Conservation (phyloP, 92 coral and sea anemone genomes). For the Paramuricea clavata region DNA sequence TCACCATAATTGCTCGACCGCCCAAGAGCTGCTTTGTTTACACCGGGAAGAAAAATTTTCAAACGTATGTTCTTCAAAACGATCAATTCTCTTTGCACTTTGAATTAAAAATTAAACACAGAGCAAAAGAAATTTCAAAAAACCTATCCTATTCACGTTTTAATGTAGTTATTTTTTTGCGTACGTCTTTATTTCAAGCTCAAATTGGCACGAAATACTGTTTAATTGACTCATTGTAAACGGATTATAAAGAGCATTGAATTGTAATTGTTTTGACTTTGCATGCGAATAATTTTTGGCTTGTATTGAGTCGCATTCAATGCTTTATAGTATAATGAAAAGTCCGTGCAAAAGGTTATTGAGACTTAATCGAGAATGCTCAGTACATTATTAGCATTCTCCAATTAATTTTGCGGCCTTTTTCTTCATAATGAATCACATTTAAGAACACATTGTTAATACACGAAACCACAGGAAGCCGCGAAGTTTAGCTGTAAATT, state of each 20-base stretch:
- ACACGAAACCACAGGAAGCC: conserved; percentile 24
- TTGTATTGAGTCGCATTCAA: conserved; percentile 1
- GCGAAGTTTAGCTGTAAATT: conserved; percentile 3
- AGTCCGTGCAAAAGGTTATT: not conserved
- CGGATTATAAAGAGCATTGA: not conserved
- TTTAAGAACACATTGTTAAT: not conserved
- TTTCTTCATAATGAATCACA: not conserved
- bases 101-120: not conserved
- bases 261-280: conserved; percentile 16
- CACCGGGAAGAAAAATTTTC: not conserved
- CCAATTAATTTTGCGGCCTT: conserved; percentile 34
- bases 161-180: not conserved
- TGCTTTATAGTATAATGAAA: conserved; percentile 11
- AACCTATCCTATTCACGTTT: not conserved
- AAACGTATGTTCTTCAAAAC: not conserved
- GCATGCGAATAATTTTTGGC: conserved; percentile 17
- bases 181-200: not conserved
- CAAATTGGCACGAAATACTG: not conserved
- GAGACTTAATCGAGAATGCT: conserved; percentile 41
- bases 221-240: conserved; percentile 33
- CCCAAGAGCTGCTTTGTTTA: conserved; percentile 3
- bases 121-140: not conserved
- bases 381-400: conserved; percentile 27
- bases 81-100: not conserved
- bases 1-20: conserved; percentile 7